Evolutionary conservation across 2,113 vertebrate genomes (phyloP).

Genomic region (Psilopsiagon aurifrons): DNA sequence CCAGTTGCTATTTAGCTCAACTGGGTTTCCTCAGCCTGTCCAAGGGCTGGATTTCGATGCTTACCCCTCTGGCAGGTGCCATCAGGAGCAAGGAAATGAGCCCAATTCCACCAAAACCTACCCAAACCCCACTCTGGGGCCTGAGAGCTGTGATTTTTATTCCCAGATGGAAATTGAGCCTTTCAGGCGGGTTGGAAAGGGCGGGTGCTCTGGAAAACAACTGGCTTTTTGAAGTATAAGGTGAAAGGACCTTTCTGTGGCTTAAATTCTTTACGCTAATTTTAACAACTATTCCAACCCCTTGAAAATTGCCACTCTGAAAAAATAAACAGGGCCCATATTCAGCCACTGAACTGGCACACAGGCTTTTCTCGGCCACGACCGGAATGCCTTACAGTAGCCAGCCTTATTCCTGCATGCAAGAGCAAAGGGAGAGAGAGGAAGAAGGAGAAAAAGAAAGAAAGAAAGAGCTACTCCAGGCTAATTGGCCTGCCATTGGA

Average conservation of each 20-base stretch:
- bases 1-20: fast-evolving
- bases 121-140: neutral
- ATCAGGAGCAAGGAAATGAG: fast-evolving
- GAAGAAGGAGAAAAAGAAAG: neutral
- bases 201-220: conserved; percentile 40
- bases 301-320: conserved; percentile 67
- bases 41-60: neutral
- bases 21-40: neutral
- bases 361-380: neutral
- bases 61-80: conserved; percentile 45
- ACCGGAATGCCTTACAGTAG: conserved; percentile 35
- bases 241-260: conserved; percentile 69
- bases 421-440: neutral
- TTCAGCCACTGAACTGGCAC: conserved; percentile 46
- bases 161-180: neutral
- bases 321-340: conserved; percentile 74
- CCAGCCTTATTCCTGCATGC: neutral
- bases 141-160: neutral
- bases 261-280: conserved; percentile 67
- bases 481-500: neutral
- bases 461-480: neutral
- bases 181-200: neutral
- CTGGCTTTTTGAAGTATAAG: conserved; percentile 66
- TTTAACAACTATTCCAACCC: conserved; percentile 69
- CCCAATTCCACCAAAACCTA: neutral